Evolutionary conservation across 2,113 vertebrate genomes (phyloP), one percentile per base, ranked within the genome.

Genomic region (Oncorhynchus clarkii): DNA sequence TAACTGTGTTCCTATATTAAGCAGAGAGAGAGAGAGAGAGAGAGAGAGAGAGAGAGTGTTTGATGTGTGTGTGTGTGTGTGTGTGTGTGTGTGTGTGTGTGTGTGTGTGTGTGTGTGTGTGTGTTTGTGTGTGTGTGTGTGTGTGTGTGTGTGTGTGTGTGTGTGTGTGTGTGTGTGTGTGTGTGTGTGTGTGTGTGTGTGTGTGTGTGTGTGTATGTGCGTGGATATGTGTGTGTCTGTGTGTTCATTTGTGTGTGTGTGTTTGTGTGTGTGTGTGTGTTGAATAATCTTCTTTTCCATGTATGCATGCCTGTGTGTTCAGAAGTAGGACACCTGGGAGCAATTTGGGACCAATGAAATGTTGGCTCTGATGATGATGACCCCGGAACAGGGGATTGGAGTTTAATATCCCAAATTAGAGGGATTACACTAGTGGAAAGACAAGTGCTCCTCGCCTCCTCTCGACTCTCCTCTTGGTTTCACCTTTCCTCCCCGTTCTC

Each of bases 321-420:
- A 0, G 26, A 74, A 84, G 39, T 45, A 45, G 8, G 39, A 45
- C 88, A 91, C 86, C 90, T 88, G 88, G 86, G 72, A 91, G 84
- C 79, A 16, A 90, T 92, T 90, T 88, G 79, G n/a, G 59, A 85
- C 81, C 80, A 74, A 14, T 54, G 51, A 54, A 54, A 85, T 60
- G 79, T 65, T 71, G 83, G 29, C 76, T 82, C 76, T 80, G 85
- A 88, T 89, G 84, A 88, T 80, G 85, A 87, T 88, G 85, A 88
- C 80, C 89, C 82, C 78, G 13, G 81, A 86, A 80, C 62, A 81
- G 80, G 31, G 80, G 83, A 78, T 87, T 88, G 74, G 80, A 84
- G 74, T 86, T 83, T 87, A 91, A 87, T 86, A 84, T 86, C 87
- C 85, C 82, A 87, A 92, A 92, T 83, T 88, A 85, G 78, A 88